phyloP scores from a whole-genome alignment of 1,140 invertebrate species.

The Limonius californicus region DNA sequence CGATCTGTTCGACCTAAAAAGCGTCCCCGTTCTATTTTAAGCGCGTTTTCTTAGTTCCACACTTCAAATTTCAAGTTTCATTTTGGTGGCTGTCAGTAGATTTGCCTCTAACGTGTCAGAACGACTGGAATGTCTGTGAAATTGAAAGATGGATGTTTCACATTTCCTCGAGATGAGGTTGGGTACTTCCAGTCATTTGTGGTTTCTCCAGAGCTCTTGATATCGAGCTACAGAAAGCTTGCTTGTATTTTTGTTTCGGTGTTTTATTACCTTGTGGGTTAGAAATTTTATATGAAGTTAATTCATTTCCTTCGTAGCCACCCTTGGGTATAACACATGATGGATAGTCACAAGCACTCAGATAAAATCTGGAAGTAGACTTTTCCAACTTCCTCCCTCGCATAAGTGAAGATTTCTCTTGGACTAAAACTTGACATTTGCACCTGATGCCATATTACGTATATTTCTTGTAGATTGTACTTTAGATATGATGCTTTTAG shows the following conservation, averaged over 20 bases:
- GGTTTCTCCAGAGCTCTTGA: background rate
- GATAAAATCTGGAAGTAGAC: conserved; percentile 21
- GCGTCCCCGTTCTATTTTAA: background rate
- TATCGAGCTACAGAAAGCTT: background rate
- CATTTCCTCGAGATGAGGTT: background rate
- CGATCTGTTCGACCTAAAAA: background rate
- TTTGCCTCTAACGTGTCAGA: conserved; percentile 1
- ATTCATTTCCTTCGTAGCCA: conserved; percentile 11
- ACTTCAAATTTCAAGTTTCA: background rate
- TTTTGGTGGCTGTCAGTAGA: background rate
- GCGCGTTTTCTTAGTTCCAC: background rate
- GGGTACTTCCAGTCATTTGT: background rate
- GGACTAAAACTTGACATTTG: conserved; percentile 23
- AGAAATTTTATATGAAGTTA: conserved; percentile 17
- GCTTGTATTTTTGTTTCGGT: background rate
- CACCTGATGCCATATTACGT: conserved; percentile 21
- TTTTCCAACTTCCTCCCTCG: conserved; percentile 11
- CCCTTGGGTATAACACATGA: conserved; percentile 21
- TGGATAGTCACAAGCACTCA: conserved; percentile 16
- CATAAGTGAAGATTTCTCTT: conserved; percentile 17
- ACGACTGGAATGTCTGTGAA: conserved; percentile 1
- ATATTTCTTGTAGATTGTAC: conserved; percentile 3
- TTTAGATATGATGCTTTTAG: too few relatives aligned
- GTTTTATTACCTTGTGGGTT: conserved; percentile 5
- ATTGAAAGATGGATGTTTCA: conserved; percentile 2